Evolutionary conservation across 2,888 invertebrate species (phyloP).

Genomic region (Thumatha senex): DNA sequence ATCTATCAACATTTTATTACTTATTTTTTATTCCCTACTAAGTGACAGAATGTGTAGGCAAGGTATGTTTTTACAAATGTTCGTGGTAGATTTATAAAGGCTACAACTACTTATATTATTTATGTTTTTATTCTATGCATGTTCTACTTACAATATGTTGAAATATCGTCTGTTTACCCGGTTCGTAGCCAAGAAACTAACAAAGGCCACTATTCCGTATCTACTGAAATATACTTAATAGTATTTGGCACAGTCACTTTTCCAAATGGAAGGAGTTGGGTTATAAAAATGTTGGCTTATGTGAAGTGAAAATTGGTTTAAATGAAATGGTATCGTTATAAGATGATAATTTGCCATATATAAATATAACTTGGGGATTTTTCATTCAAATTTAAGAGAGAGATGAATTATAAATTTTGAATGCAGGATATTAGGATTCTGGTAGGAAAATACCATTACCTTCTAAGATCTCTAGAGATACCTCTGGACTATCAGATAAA

Average conservation of each 20-base stretch:
- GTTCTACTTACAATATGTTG: slow-evolving; percentile 46
- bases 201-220: slow-evolving; percentile 54
- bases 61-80: background rate
- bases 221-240: slow-evolving; percentile 59
- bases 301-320: slow-evolving; percentile 15
- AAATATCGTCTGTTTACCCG: slow-evolving; percentile 53
- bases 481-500: no score
- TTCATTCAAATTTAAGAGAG: no score
- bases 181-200: slow-evolving; percentile 56
- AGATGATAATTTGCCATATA: background rate
- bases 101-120: slow-evolving; percentile 11
- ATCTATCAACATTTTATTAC: no score
- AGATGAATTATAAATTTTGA: no score
- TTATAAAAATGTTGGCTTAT: slow-evolving; percentile 44
- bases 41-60: no score
- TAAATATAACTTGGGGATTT: no score
- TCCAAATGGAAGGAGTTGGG: slow-evolving; percentile 39
- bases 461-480: no score
- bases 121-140: slow-evolving; percentile 34
- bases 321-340: slow-evolving; percentile 9
- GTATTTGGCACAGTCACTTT: slow-evolving; percentile 57
- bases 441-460: no score
- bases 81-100: background rate
- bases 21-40: no score
- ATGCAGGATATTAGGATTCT: no score